Base-by-base conservation (phyloP, 2,888 invertebrate species). In the Temnothorax unifasciatus region DNA sequence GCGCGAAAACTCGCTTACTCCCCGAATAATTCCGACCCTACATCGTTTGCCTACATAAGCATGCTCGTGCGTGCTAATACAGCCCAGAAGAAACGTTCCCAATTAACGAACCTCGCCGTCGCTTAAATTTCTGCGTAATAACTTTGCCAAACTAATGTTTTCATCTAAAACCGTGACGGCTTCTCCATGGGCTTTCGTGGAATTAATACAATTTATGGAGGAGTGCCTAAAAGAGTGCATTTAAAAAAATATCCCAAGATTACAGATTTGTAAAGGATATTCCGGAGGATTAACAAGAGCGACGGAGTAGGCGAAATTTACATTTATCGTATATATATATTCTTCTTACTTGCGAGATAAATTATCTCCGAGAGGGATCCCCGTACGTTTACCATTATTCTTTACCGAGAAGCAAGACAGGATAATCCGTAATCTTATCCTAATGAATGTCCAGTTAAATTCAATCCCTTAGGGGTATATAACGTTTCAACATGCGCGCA, bases 401-500 rank as follows among this genome's bases (percentile, higher is more conserved):
- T 38, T 71, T 71, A 25, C 57, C 79, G 21, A n/a, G 21, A 25
- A 34, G 34, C 21, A 69, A 47, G 71, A 50, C 63, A 57, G 38
- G n/a, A 50, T 81, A 81, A 66, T 54, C 66, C 66, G 66, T 77
- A 66, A 79, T 79, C 47, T 81, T 71, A 71, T 81, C 71, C 57
- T 71, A 81, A 81, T 69, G 79, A 81, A 81, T 71, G 71, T 81
- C 79, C 71, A 81, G 59, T 71, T 71, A 61, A 71, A 81, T 71
- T 81, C 59, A 79, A 59, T 81, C 47, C 38, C 25, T 47, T 50
- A 59, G 47, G 59, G n/a, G 8, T 66, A 44, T 66, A 77, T 77
- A 77, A 66, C 25, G 29, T 54, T 66, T 77, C 44, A 59, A 34
- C 38, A 47, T 59, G 41, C 34, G 79, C 59, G 47, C 41, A 59